Percentiles rank a stretch among this genome's conserved stretches.
Conservation (phyloP, 2,888 invertebrate genomes). For the Athalia rosae region DNA sequence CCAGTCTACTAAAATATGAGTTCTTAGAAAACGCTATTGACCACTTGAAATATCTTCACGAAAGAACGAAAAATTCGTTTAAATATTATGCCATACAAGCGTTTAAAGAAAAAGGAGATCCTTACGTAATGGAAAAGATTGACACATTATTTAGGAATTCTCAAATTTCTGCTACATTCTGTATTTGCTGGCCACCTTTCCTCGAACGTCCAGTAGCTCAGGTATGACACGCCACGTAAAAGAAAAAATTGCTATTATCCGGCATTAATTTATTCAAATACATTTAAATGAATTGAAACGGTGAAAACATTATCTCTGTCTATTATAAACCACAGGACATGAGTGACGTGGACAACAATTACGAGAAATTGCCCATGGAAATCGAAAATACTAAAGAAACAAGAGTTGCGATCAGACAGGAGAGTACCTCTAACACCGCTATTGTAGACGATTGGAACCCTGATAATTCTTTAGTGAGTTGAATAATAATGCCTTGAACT, state of each 20-base stretch:
- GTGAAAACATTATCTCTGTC: too few relatives aligned
- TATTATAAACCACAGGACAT: too few relatives aligned
- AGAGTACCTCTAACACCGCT: too few relatives aligned
- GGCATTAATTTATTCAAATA: not conserved
- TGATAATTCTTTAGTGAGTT: too few relatives aligned
- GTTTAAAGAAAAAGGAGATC: constrained; percentile 56
- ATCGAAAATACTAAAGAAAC: too few relatives aligned
- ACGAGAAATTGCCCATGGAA: too few relatives aligned
- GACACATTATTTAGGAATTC: constrained; percentile 64
- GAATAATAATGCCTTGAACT: too few relatives aligned
- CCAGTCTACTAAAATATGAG: constrained; percentile 55
- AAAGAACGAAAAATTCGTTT: constrained; percentile 49
- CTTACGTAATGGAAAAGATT: constrained; percentile 64
- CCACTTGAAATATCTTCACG: constrained; percentile 53
- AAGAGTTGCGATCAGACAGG: too few relatives aligned
- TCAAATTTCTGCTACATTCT: constrained; percentile 61
- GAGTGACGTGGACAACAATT: too few relatives aligned
- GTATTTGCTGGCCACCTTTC: constrained; percentile 61
- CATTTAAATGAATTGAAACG: not conserved
- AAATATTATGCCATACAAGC: constrained; percentile 59
- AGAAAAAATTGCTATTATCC: not conserved
- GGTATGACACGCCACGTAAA: not conserved
- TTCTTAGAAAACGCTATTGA: constrained; percentile 56
- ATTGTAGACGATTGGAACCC: too few relatives aligned
- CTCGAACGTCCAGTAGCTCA: not conserved